Conservation (phyloP, 1,140 invertebrate genomes). For the Drosophila subobscura region DNA sequence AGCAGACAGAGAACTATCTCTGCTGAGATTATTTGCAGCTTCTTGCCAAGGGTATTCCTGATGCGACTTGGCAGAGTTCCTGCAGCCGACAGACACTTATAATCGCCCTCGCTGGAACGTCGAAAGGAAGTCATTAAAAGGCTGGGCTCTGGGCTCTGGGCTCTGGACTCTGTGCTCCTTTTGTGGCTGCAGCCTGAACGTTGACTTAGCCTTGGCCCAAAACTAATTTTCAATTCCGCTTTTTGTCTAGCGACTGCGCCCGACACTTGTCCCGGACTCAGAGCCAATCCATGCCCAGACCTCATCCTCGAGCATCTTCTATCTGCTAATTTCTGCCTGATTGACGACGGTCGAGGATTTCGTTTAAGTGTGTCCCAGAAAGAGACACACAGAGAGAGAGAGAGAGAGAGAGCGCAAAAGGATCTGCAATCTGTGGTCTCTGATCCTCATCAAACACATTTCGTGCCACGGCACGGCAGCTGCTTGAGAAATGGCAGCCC, state of each 20-base stretch:
- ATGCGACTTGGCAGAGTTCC: slow-evolving; percentile 4
- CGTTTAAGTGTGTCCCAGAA: not conserved
- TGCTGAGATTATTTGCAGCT: too few species aligned
- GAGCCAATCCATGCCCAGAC: not conserved
- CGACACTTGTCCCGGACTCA: slow-evolving; percentile 53
- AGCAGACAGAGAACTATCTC: too few species aligned
- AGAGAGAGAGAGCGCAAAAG: not conserved
- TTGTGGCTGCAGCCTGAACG: too few species aligned
- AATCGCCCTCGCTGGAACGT: slow-evolving; percentile 16
- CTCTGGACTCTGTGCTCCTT: slow-evolving; percentile 17
- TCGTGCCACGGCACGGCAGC: slow-evolving; percentile 35
- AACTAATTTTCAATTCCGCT: slow-evolving; percentile 63
- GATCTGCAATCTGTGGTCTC: slow-evolving; percentile 38
- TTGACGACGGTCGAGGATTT: slow-evolving; percentile 64
- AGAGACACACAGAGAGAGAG: too few species aligned
- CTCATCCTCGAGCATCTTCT: not conserved
- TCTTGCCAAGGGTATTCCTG: slow-evolving; percentile 7
- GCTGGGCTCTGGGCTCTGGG: slow-evolving; percentile 17
- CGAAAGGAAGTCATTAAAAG: slow-evolving; percentile 69
- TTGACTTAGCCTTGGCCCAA: slow-evolving; percentile 22
- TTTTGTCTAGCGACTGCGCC: slow-evolving; percentile 63
- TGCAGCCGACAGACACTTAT: slow-evolving; percentile 37
- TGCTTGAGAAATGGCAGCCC: slow-evolving; percentile 34
- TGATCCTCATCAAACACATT: slow-evolving; percentile 77
- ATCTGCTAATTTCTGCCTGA: slow-evolving; percentile 43